Evolutionary conservation across 2,797 vertebrate species (phyloP).

Genomic region (Rhodeus uyekii): DNA sequence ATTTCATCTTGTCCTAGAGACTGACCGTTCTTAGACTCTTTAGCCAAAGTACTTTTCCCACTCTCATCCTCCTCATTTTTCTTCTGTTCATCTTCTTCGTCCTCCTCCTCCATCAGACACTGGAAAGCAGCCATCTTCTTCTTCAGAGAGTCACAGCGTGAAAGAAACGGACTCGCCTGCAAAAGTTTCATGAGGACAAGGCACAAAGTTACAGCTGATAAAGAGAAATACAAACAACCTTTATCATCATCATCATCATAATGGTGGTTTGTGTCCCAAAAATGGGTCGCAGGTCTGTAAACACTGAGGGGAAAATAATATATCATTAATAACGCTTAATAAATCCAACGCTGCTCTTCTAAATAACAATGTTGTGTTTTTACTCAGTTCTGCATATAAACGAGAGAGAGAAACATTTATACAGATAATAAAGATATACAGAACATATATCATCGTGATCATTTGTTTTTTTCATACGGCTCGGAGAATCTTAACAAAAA

Average conservation of each 20-base stretch:
- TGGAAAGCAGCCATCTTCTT: conserved; percentile 82
- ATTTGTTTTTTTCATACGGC: too few species aligned
- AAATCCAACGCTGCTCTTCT: too few species aligned
- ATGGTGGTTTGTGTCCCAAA: too few species aligned
- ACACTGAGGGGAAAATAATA: too few species aligned
- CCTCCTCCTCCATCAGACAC: conserved; percentile 72
- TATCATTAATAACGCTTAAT: too few species aligned
- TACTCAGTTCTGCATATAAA: too few species aligned
- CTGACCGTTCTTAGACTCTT: conserved; percentile 71
- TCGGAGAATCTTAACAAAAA: too few species aligned
- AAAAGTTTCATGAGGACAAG: conserved; percentile 64
- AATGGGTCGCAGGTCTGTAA: too few species aligned
- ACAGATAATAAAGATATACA: too few species aligned
- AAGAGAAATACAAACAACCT: background rate
- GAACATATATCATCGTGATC: too few species aligned
- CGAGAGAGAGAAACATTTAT: too few species aligned
- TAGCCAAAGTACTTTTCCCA: conserved; percentile 65
- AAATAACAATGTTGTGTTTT: too few species aligned
- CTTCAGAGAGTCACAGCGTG: conserved; percentile 69
- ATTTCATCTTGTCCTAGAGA: conserved; percentile 29
- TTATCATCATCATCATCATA: background rate
- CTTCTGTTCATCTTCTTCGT: conserved; percentile 56
- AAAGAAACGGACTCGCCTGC: conserved; percentile 66
- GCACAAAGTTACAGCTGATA: conserved; percentile 23
- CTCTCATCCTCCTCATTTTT: conserved; percentile 61